Conservation (phyloP, 1,140 invertebrate species). For the Tetragonula clypearis region DNA sequence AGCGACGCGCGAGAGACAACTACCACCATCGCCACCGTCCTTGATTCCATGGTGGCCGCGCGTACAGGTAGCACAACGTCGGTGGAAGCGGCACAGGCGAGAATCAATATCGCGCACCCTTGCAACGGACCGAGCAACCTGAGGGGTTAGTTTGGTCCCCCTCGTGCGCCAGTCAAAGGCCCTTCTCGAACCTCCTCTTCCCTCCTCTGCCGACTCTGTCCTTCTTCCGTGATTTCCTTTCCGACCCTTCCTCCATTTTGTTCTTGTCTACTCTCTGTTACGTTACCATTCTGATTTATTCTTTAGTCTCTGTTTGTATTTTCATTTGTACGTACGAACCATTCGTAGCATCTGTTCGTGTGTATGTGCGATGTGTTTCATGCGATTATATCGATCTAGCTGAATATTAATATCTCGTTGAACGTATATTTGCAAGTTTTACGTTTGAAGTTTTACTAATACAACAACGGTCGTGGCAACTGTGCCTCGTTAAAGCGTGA, state of each 20-base stretch:
- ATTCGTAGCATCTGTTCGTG: too few species aligned
- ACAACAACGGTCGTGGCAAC: too few species aligned
- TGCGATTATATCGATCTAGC: too few species aligned
- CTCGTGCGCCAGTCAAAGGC: constrained; percentile 66
- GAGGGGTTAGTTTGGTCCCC: constrained; percentile 62
- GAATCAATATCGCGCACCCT: constrained; percentile 74
- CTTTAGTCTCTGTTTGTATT: too few species aligned
- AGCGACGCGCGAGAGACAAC: constrained; percentile 43
- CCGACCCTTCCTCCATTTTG: not conserved
- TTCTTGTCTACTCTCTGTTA: not conserved
- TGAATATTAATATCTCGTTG: too few species aligned
- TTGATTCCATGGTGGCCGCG: not conserved
- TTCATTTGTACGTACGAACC: too few species aligned
- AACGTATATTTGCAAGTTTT: too few species aligned
- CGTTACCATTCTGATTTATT: not conserved
- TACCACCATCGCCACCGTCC: constrained; percentile 11
- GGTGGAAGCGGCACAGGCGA: constrained; percentile 58
- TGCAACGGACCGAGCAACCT: constrained; percentile 56
- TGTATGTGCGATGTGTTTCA: too few species aligned
- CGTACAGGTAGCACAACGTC: constrained; percentile 30
- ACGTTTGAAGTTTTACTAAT: too few species aligned
- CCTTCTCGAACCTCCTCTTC: constrained; percentile 18
- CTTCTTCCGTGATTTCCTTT: not conserved
- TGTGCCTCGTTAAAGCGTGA: too few species aligned
- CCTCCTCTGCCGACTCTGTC: not conserved